A percentile compares a stretch with the other conserved stretches of the same genome.
These are phyloP conservation scores for Propithecus perrieri DNA, from an alignment of 2,797 vertebrate genomes.

Conservation along the genomic window DNA sequence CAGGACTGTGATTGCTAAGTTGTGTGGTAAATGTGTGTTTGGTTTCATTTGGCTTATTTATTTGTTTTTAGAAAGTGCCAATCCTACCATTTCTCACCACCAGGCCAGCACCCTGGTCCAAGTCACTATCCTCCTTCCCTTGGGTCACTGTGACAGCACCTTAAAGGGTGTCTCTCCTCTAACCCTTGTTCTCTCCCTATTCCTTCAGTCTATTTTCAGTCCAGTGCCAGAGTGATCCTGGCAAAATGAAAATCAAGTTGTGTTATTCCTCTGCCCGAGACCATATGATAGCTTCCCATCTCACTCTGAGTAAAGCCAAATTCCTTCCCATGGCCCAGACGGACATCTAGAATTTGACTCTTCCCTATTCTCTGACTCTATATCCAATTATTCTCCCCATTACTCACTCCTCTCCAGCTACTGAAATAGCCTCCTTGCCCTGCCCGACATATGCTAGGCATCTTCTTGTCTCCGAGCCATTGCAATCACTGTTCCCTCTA, in stretches of 20 bases:
- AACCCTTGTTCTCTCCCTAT: background rate
- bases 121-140: background rate
- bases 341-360: background rate
- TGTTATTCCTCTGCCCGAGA: background rate
- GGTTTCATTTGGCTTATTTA: background rate
- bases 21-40: background rate
- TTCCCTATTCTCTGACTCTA: background rate
- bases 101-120: background rate
- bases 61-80: background rate
- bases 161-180: background rate
- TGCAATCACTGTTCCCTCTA: background rate
- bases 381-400: background rate
- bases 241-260: background rate
- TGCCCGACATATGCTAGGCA: background rate
- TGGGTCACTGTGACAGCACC: background rate
- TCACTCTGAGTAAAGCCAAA: background rate
- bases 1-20: background rate
- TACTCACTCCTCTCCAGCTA: background rate
- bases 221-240: background rate
- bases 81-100: background rate
- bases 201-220: background rate
- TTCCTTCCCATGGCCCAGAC: background rate
- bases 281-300: rapidly evolving
- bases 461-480: background rate
- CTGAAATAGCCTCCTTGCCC: background rate